Evolutionary conservation across 2,888 invertebrate genomes (phyloP).

Genomic region (Drosophila emarginata): DNA sequence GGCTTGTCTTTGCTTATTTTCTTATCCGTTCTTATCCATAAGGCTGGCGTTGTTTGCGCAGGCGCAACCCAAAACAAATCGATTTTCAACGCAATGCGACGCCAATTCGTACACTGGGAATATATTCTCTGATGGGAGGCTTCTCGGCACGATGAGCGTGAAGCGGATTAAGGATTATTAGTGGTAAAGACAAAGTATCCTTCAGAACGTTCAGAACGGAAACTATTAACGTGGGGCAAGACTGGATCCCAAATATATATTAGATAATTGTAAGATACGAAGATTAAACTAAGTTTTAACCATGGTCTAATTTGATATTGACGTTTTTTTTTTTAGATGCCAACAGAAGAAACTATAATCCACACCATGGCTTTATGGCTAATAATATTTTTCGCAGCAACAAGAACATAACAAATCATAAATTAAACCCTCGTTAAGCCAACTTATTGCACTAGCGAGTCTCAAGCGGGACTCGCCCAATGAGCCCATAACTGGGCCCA

Average conservation of each 20-base stretch:
- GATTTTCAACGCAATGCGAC: constrained; percentile 81
- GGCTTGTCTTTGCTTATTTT: constrained; percentile 73
- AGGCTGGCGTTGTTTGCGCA: constrained; percentile 78
- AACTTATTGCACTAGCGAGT: constrained; percentile 76
- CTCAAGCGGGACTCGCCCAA: constrained; percentile 63
- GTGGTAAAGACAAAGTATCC: constrained; percentile 48
- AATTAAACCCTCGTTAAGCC: constrained; percentile 82
- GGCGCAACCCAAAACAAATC: constrained; percentile 81
- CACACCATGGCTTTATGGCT: constrained; percentile 76
- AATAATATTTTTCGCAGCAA: constrained; percentile 66
- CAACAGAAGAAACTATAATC: constrained; percentile 70
- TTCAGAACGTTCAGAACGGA: neutral
- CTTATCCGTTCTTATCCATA: constrained; percentile 78
- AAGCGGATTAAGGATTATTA: constrained; percentile 80
- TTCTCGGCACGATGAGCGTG: constrained; percentile 80
- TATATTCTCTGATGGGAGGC: constrained; percentile 16
- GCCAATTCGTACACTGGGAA: constrained; percentile 36
- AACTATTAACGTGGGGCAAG: neutral
- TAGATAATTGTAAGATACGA: neutral
- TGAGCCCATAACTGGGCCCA: constrained; percentile 61
- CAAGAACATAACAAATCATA: constrained; percentile 81
- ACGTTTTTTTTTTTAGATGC: constrained; percentile 32
- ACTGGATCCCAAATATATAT: neutral
- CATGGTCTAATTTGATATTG: neutral
- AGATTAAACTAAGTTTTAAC: neutral